Conservation (phyloP, 2,113 vertebrate genomes). For the Peromyscus leucopus region DNA sequence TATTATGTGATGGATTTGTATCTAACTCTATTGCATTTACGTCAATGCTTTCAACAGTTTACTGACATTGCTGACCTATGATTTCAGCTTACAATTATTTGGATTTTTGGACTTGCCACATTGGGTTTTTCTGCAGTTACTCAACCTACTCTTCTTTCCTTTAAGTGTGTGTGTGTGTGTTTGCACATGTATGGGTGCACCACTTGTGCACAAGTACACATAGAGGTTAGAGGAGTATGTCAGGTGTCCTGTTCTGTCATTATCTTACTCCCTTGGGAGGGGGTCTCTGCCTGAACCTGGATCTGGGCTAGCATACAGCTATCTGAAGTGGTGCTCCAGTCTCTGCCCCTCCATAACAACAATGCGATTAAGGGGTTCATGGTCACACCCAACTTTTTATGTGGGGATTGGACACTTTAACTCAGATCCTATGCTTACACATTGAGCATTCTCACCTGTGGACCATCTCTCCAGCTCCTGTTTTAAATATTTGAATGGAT, state of each 20-base stretch:
- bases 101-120: not conserved
- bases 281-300: not conserved
- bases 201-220: no score
- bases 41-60: conserved; percentile 28
- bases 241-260: not conserved
- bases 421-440: not conserved
- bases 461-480: not conserved
- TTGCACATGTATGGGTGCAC: not conserved
- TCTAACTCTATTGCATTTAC: not conserved
- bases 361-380: not conserved
- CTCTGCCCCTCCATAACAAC: not conserved
- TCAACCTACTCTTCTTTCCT: not conserved
- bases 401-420: not conserved
- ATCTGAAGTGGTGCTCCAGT: not conserved
- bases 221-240: not conserved
- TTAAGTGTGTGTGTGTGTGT: not conserved
- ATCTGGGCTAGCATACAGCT: not conserved
- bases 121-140: not conserved
- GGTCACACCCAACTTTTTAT: no score
- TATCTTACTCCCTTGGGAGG: not conserved
- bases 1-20: not conserved
- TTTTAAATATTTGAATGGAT: not conserved
- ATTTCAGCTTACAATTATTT: not conserved
- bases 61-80: not conserved
- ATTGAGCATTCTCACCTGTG: not conserved